Base-by-base conservation (phyloP, 2,888 invertebrate species). In the Drosophila mimetica region DNA sequence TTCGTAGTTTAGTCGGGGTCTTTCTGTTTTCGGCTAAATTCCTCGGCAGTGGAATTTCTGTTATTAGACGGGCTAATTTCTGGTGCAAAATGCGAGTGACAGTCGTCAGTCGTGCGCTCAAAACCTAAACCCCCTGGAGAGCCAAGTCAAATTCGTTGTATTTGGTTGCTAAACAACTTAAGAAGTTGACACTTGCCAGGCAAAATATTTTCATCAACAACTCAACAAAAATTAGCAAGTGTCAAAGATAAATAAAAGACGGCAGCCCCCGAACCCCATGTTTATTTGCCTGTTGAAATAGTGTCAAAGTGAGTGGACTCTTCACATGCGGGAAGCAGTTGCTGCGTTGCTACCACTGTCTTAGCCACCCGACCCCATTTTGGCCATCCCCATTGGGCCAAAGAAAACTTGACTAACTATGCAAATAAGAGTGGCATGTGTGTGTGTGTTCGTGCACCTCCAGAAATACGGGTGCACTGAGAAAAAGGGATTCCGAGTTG, bases 141-240 rank as follows among this genome's bases (percentile, higher is more conserved):
- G 37, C 30, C 48, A 48, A 64, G 51, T 55, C 47, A 59, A 74
- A 55, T 72, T 34, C 47, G 54, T 22, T 34, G 47, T 84, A 61
- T 83, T 86, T 84, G 77, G 71, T 83, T 80, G 71, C 77, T 70
- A 83, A 86, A 83, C 86, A 86, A 84, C 86, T 84, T 84, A 86
- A 69, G 72, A 75, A 83, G 78, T 77, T 80, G 86, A 80, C 80
- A 83, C 75, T 66, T 72, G 54, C 59, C 46, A 18, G 54, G 66
- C 59, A 50, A 75, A 74, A 71, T 80, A 77, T 85, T 72, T 74
- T 75, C 78, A 74, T 74, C 83, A 79, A 63, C 46, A 76, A 74
- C 73, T 75, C 65, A 52, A 64, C 69, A 71, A 74, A 82, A 84
- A 86, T 84, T 84, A 86, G 86, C 84, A 86, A 84, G 86, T 86